Base-by-base conservation (phyloP, 2,797 vertebrate species). In the Pelochelys cantorii region DNA sequence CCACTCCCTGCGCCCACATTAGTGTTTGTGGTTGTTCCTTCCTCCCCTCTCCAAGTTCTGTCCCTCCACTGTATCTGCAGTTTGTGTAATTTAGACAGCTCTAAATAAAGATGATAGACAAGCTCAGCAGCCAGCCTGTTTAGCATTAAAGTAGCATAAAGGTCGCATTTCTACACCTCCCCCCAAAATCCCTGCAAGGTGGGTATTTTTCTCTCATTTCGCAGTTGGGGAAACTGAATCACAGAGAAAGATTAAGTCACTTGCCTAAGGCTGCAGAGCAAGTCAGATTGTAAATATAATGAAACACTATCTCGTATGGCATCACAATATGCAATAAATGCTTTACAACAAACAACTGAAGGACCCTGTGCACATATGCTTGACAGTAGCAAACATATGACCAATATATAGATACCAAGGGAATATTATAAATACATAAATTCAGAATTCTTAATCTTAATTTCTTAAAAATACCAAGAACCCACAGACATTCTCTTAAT, bases 1-100 rank as follows among this genome's bases (percentile, higher is more conserved):
- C 34, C 0, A 4, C 37, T 84, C 5, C 4, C 34, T 29, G 27
- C 27, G 85, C 54, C 22, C 74, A 0, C 57, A 0, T 0, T 80
- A 57, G 60, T 31, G 23, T 54, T 0, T 0, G 31, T 15, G 62
- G 48, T 34, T 27, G 75, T 29, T 52, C 60, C 31, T 4, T 1
- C 12, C 1, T 2, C 1, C 2, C n/a, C 59, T 2, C 53, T 54
- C 53, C 53, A 54, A 54, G 11, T 15, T 15, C 53, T 12, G 53
- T 54, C 53, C 14, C 5, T 15, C 48, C 71, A 68, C 77, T 92
- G 1, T 71, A 37, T 23, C 68, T 71, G 68, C 75, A 83, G 78
- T 59, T 15, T 29, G 80, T 84, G 25, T 71, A 79, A 60, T 79
- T 65, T 85, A 77, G 79, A 37, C 68, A 81, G 75, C 75, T 85